Evolutionary conservation across 2,113 vertebrate genomes (phyloP).

Genomic region (Chitala chitala): DNA sequence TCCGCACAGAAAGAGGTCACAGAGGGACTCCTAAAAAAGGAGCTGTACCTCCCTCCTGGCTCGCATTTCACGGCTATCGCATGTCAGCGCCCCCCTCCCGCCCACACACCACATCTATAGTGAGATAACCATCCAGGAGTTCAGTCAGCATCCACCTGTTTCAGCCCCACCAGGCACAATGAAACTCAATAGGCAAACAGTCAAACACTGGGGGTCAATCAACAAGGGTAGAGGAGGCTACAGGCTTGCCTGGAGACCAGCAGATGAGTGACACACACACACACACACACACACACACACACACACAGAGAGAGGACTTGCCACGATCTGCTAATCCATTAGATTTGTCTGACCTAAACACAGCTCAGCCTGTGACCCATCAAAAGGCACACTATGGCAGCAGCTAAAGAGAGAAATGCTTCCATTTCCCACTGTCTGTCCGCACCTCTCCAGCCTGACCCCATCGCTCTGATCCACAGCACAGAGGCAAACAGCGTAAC

Average conservation of each 20-base stretch:
- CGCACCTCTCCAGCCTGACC: not conserved
- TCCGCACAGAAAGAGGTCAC: not conserved
- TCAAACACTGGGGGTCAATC: conserved; percentile 44
- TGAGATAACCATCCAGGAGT: conserved; percentile 18
- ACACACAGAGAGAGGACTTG: not conserved
- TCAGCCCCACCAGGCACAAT: conserved; percentile 27
- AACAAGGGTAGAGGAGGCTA: conserved; percentile 38
- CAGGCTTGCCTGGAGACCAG: conserved; percentile 32
- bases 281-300: conserved; percentile 10
- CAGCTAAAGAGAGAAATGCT: not conserved
- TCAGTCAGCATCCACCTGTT: conserved; percentile 48
- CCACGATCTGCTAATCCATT: not conserved
- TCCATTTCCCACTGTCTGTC: not conserved
- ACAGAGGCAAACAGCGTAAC: not conserved
- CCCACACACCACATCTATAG: not conserved
- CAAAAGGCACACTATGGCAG: not conserved
- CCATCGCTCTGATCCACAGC: not conserved
- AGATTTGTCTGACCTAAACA: not conserved
- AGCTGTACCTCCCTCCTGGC: not conserved
- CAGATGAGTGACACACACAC: conserved; percentile 16
- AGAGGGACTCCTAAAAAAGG: not conserved
- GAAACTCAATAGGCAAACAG: conserved; percentile 49
- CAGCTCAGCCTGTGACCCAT: not conserved
- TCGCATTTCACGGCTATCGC: conserved; percentile 10
- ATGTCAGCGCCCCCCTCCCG: not conserved